Evolutionary conservation across 2,797 vertebrate species (phyloP).

Genomic region (Arrhamphus sclerolepis): DNA sequence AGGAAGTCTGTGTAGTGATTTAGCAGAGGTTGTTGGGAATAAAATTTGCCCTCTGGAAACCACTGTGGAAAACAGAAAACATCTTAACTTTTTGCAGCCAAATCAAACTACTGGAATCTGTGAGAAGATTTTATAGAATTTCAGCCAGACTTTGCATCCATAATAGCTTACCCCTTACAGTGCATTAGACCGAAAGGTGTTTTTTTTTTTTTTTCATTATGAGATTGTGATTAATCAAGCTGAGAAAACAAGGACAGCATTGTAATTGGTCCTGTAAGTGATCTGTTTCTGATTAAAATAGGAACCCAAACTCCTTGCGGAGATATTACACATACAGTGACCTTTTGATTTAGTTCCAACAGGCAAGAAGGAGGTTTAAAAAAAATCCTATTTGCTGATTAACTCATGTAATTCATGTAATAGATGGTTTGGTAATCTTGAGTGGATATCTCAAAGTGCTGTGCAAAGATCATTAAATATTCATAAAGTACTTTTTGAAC

Average conservation of each 20-base stretch:
- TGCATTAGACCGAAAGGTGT: slow-evolving; percentile 24
- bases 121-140: no score
- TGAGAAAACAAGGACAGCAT: slow-evolving; percentile 34
- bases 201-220: slow-evolving; percentile 14
- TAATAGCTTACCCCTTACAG: slow-evolving; percentile 9
- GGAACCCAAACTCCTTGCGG: slow-evolving; percentile 5
- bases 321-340: slow-evolving; percentile 29
- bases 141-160: slow-evolving; percentile 20
- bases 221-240: slow-evolving; percentile 46
- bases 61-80: slow-evolving; percentile 2
- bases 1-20: slow-evolving; percentile 1
- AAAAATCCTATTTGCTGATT: slow-evolving; percentile 10
- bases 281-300: slow-evolving; percentile 47
- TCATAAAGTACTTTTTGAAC: no score
- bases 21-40: not conserved
- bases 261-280: slow-evolving; percentile 35
- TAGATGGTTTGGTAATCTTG: slow-evolving; percentile 13
- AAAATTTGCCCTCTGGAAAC: slow-evolving; percentile 9
- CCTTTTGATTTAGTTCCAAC: slow-evolving; percentile 45
- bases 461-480: slow-evolving; percentile 8
- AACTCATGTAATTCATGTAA: slow-evolving; percentile 6
- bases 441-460: slow-evolving; percentile 9
- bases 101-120: not conserved
- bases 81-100: not conserved
- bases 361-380: slow-evolving; percentile 4